A percentile compares a stretch with the other conserved stretches of the same genome.
Conservation (phyloP, 2,888 invertebrate genomes). For the Sussaba pulchella region DNA sequence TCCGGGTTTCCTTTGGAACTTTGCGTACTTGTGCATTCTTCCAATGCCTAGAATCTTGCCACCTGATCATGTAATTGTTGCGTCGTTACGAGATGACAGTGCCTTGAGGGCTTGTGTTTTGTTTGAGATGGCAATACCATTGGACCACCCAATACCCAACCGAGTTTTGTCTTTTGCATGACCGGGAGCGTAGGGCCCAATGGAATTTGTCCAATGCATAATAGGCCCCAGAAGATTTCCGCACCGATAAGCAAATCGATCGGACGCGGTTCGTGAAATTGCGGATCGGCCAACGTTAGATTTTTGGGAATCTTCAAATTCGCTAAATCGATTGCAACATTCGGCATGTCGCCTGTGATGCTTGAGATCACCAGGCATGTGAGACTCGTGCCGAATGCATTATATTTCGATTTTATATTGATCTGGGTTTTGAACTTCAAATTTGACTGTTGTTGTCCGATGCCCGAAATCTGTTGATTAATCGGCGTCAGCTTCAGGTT, state of each 20-base stretch:
- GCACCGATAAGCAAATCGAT: constrained; percentile 17
- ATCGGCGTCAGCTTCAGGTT: constrained; percentile 5
- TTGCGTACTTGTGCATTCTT: constrained; percentile 2
- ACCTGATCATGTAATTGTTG: constrained; percentile 13
- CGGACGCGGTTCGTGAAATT: constrained; percentile 1
- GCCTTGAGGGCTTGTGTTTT: not conserved
- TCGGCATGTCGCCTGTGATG: constrained; percentile 43
- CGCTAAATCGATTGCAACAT: not conserved
- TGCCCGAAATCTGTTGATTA: constrained; percentile 3
- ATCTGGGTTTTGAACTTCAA: constrained; percentile 23
- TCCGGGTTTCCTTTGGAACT: constrained; percentile 1
- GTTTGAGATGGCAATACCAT: not conserved
- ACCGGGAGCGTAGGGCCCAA: not conserved
- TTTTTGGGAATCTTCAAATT: not conserved
- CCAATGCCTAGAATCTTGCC: constrained; percentile 2
- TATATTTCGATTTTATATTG: constrained; percentile 11
- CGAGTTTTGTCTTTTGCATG: constrained; percentile 24
- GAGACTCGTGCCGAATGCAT: constrained; percentile 30
- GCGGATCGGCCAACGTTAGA: not conserved
- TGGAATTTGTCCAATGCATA: constrained; percentile 18
- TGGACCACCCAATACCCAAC: constrained; percentile 24
- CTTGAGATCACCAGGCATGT: constrained; percentile 51
- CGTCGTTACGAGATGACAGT: constrained; percentile 24
- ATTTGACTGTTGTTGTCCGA: constrained; percentile 27
- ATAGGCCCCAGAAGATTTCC: constrained; percentile 1